Conservation (phyloP, 2,113 vertebrate species). For the Gracilinanus agilis region DNA sequence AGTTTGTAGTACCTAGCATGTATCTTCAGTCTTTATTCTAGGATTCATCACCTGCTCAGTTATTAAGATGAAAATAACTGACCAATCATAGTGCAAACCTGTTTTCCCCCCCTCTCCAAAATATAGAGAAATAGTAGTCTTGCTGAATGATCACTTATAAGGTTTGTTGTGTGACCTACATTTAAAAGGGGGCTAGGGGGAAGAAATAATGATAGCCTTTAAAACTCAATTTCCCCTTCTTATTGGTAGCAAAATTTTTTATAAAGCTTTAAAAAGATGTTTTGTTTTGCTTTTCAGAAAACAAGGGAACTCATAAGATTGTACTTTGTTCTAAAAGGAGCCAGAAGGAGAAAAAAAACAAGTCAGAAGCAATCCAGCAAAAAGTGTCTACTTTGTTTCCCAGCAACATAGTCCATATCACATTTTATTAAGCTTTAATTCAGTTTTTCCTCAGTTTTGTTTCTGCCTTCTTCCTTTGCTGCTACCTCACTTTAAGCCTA, state of each 20-base stretch:
- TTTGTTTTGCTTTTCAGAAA: constrained; percentile 12
- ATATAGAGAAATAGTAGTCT: neutral
- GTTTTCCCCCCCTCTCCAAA: neutral
- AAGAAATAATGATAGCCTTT: neutral
- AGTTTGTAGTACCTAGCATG: neutral
- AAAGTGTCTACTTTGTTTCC: neutral
- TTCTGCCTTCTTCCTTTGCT: neutral
- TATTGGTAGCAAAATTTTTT: neutral
- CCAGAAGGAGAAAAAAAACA: neutral
- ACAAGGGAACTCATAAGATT: neutral
- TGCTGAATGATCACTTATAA: neutral
- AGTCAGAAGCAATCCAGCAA: neutral
- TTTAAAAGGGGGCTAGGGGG: neutral
- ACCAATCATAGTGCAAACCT: neutral
- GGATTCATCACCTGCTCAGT: neutral
- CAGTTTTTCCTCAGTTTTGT: neutral
- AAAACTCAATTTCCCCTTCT: neutral
- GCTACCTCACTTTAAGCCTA: neutral
- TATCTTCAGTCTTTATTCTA: neutral
- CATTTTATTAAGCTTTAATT: neutral
- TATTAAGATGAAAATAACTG: neutral
- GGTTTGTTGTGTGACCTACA: neutral
- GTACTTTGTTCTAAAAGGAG: constrained; percentile 15
- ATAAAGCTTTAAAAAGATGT: neutral
- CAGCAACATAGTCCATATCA: neutral